A percentile compares a stretch with the other conserved stretches of the same genome.
Conservation (phyloP, 2,797 vertebrate species). For the Channallabes apus region DNA sequence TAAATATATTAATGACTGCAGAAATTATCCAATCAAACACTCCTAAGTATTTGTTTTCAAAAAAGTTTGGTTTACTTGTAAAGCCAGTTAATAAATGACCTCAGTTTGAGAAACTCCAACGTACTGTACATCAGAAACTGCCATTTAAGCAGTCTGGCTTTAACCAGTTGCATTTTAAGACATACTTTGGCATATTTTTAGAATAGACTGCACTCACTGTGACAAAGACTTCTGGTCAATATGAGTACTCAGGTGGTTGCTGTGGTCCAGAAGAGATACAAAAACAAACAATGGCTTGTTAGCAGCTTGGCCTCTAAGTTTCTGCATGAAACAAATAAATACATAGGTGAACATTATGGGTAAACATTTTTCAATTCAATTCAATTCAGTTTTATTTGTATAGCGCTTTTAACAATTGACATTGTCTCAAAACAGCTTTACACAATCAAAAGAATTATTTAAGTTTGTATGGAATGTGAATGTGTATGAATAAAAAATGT, state of each 20-base stretch:
- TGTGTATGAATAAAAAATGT: too few relatives aligned
- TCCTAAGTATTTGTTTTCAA: too few relatives aligned
- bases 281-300: slow-evolving; percentile 22
- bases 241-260: background rate
- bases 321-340: slow-evolving; percentile 26
- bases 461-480: too few relatives aligned
- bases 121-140: background rate
- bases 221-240: slow-evolving; percentile 15
- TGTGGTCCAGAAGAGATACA: slow-evolving; percentile 19
- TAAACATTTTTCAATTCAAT: too few relatives aligned
- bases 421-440: too few relatives aligned
- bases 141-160: background rate
- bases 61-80: background rate
- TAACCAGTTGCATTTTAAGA: background rate
- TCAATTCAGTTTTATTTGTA: too few relatives aligned
- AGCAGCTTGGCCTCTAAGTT: slow-evolving; percentile 4
- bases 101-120: background rate
- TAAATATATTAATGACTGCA: too few relatives aligned
- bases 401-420: too few relatives aligned
- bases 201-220: slow-evolving; percentile 35
- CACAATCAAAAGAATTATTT: too few relatives aligned
- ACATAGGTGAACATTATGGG: background rate
- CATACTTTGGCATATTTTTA: background rate
- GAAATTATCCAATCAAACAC: too few relatives aligned
- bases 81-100: background rate